phyloP scores from a whole-genome alignment of 2,888 invertebrate genomes.

The Himalopsyche japonica region DNA sequence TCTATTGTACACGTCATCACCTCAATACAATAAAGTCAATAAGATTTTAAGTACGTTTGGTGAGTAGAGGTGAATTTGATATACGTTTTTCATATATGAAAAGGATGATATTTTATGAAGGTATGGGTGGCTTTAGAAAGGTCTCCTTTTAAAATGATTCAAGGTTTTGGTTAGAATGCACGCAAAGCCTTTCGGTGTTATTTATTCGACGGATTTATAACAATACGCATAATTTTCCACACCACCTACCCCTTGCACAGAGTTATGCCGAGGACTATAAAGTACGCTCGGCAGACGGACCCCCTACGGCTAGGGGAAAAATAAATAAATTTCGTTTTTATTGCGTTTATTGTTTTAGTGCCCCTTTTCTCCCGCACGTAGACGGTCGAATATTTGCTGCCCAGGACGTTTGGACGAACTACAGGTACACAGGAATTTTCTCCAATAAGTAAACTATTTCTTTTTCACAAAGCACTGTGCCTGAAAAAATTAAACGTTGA shows the following conservation, averaged over 20 bases:
- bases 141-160: not conserved
- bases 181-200: slow-evolving; percentile 18
- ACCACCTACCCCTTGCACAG: not conserved
- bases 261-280: not conserved
- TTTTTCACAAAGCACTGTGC: not conserved
- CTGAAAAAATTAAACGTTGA: no score
- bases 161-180: slow-evolving; percentile 9
- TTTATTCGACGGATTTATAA: slow-evolving; percentile 25
- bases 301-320: not conserved
- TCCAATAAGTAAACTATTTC: not conserved
- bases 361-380: slow-evolving; percentile 7
- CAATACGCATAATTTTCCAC: slow-evolving; percentile 27
- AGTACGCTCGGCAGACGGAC: not conserved
- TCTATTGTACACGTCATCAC: no score
- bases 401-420: not conserved
- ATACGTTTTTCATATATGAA: not conserved
- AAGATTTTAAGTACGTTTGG: no score
- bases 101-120: not conserved
- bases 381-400: slow-evolving; percentile 10
- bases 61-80: not conserved
- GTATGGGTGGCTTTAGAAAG: not conserved
- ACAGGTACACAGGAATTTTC: not conserved
- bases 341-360: slow-evolving; percentile 37
- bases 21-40: no score
- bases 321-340: slow-evolving; percentile 36